Percentiles rank a stretch among this genome's conserved stretches.
Conservation (phyloP, 37 sponge, comb jelly and placozoan species). For the Haliclona indistincta region DNA sequence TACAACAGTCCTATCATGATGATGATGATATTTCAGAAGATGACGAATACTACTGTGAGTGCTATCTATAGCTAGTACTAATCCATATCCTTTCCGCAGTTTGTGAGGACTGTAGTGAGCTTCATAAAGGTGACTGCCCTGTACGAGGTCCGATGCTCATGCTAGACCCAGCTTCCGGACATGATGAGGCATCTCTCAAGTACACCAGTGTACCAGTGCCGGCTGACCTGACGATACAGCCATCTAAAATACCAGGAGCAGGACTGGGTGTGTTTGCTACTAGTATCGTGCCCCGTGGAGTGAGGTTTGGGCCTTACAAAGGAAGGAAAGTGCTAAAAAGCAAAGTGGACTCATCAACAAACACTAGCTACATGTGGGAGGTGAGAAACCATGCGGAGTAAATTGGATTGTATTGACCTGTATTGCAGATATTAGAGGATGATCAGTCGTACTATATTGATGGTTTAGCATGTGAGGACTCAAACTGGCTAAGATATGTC, state of each 20-base stretch:
- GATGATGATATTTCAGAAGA: no score
- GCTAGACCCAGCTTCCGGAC: conserved; percentile 37
- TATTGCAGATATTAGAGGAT: conserved; percentile 44
- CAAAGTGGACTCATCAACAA: conserved; percentile 22
- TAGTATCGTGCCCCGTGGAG: conserved; percentile 39
- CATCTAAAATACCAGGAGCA: conserved; percentile 53
- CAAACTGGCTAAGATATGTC: conserved; percentile 90
- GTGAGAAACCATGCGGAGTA: conserved; percentile 29
- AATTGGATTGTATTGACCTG: not conserved
- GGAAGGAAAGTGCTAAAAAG: conserved; percentile 32
- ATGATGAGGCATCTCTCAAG: conserved; percentile 34
- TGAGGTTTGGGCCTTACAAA: conserved; percentile 64
- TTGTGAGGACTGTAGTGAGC: conserved; percentile 63
- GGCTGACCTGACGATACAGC: conserved; percentile 60
- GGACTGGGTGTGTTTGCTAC: conserved; percentile 76
- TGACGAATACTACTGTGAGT: no score
- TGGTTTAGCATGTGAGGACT: conserved; percentile 40
- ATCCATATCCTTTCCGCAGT: no score
- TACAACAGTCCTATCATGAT: no score
- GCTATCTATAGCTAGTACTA: no score
- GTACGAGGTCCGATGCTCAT: conserved; percentile 39
- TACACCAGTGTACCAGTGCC: conserved; percentile 61
- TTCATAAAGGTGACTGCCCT: conserved; percentile 66
- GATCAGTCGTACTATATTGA: conserved; percentile 60
- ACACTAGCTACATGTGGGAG: conserved; percentile 82